Evolutionary conservation across 1,140 invertebrate genomes (phyloP), one percentile per base, ranked within the genome.

Genomic region (Agraylea sexmaculata): DNA sequence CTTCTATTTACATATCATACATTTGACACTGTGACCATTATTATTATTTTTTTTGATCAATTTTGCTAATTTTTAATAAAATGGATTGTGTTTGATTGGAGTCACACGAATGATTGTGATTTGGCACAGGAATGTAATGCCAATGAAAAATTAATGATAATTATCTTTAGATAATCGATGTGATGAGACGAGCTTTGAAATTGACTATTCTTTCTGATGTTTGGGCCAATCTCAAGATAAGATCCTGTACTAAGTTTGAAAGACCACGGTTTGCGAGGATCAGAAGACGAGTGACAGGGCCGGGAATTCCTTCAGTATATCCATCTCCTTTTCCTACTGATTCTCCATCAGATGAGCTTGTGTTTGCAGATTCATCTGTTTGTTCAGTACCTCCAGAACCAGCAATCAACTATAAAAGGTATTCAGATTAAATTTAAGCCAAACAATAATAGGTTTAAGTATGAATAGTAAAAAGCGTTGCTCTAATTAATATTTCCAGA

Each of bases 101-200:
- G n/a, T n/a, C n/a, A n/a, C n/a, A n/a, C n/a, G n/a, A n/a, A n/a
- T n/a, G n/a, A n/a, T n/a, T n/a, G n/a, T n/a, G n/a, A n/a, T n/a
- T n/a, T n/a, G n/a, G n/a, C n/a, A n/a, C n/a, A n/a, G n/a, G n/a
- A n/a, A n/a, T n/a, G n/a, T n/a, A n/a, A n/a, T n/a, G n/a, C n/a
- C n/a, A n/a, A n/a, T n/a, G n/a, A n/a, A n/a, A n/a, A n/a, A n/a
- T n/a, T n/a, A n/a, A n/a, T n/a, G n/a, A n/a, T n/a, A n/a, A n/a
- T n/a, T n/a, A n/a, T n/a, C n/a, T n/a, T 72, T 85, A 87, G 60
- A 87, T 87, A 60, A 87, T 78, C 42, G 83, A 81, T 55, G 83
- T 87, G 62, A 87, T 83, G 47, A 87, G 70, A 72, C 83, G 76
- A 53, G 84, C 84, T 68, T 87, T 87, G 77, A 86, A 87, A 76